Base-by-base conservation (phyloP, 2,113 vertebrate genomes). In the Lepus europaeus region DNA sequence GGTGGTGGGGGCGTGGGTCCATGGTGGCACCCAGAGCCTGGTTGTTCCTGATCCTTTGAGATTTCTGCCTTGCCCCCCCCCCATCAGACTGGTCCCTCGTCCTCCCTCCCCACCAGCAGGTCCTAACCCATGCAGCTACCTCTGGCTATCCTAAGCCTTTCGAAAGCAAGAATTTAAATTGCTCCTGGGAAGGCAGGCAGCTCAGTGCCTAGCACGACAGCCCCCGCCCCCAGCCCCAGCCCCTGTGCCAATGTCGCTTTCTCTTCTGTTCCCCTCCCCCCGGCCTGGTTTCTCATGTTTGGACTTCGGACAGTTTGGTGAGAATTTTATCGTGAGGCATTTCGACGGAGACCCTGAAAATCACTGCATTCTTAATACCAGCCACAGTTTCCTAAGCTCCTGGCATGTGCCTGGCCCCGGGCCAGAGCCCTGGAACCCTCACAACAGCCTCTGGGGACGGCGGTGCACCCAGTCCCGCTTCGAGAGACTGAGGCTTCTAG, bases 271-370 rank as follows among this genome's bases (percentile, higher is more conserved):
- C 59, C 68, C 77, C 20, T 74, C 66, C 76, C 81, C 19, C 12
- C 17, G 56, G 56, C 19, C 39, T 73, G 63, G 79, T 2, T 53
- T 87, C 84, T 93, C 82, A 25, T 33, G 33, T 78, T 56, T 88
- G 80, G 27, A 93, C 49, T 87, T 27, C 73, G 13, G 39, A 63
- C 53, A 93, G 45, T 17, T 20, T 77, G 76, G 66, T 66, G 73
- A 85, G 51, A 31, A 90, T 85, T 87, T 83, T 89, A 31, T 87
- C 36, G 29, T 69, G 13, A 89, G 83, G 61, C 80, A 76, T 94
- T 91, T 94, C 76, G 39, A 96, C 83, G 87, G 79, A 76, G 79
- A 61, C 23, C 63, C 82, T 73, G 72, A 63, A 88, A 91, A 72
- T 45, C 64, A 87, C 36, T 39, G 70, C 68, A 78, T 85, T 66